Evolutionary conservation across 2,113 vertebrate species (phyloP).

Genomic region (Sceloporus tristichus): DNA sequence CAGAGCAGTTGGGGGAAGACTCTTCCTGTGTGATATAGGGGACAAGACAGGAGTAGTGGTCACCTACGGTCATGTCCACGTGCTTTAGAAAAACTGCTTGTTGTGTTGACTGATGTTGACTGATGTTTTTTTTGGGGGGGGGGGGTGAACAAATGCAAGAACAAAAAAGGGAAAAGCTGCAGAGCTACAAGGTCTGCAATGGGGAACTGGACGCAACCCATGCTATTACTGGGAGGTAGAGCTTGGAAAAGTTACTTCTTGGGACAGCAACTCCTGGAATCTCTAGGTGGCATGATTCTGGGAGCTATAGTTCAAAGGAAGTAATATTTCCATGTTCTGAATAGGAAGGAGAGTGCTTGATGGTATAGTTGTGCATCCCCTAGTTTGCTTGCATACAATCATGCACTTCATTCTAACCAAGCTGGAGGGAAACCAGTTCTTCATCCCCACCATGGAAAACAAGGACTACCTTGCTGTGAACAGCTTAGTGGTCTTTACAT

Average conservation of each 20-base stretch:
- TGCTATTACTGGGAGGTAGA: neutral
- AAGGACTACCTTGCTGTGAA: slow-evolving; percentile 73
- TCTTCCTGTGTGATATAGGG: neutral
- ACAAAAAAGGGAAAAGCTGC: slow-evolving; percentile 55
- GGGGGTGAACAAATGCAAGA: slow-evolving; percentile 32
- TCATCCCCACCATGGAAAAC: slow-evolving; percentile 54
- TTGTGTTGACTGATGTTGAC: neutral
- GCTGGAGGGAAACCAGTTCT: slow-evolving; percentile 9
- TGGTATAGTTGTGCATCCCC: neutral
- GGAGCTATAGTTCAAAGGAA: neutral
- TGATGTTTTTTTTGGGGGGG: neutral
- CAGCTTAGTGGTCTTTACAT: slow-evolving; percentile 58
- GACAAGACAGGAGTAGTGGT: no score
- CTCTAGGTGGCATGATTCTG: neutral
- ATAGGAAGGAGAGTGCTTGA: neutral
- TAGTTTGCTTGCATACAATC: slow-evolving; percentile 24
- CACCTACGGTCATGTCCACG: neutral
- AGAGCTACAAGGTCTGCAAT: slow-evolving; percentile 22
- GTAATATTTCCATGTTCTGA: neutral
- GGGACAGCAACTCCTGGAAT: neutral
- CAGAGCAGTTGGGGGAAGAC: neutral
- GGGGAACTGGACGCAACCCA: neutral
- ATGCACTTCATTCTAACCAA: slow-evolving; percentile 22
- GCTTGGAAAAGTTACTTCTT: neutral
- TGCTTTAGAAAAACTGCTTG: neutral